Evolutionary conservation across 2,113 vertebrate species (phyloP), one percentile per base, ranked within the genome.

Genomic region (Addax nasomaculatus): DNA sequence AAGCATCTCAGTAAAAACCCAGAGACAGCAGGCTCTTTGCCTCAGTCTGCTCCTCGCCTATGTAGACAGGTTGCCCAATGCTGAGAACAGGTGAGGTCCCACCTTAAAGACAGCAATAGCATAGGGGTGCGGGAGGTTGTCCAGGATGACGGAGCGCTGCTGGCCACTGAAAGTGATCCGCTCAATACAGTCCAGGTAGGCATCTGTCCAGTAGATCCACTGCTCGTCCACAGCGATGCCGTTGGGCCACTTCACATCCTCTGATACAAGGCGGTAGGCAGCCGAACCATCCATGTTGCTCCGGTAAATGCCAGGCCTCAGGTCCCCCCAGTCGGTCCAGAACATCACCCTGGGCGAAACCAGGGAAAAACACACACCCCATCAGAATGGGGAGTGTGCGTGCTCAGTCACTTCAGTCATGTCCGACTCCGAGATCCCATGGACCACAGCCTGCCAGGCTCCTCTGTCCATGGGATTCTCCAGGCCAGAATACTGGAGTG

Each of bases 171-270:
- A 99, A 85, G 99, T 99, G 0, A 99, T 98, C 83, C 99, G 99
- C 98, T 99, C 99, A 0, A 99, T 99, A 95, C 99, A 99, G 98
- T 99, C 99, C 97, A 99, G 99, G 76, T 99, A 99, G 60, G 99
- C 99, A 29, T 99, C 99, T 0, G 99, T 99, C 99, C 99, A 99
- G 98, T 99, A 99, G 95, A 99, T 99, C 99, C 99, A 99, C 64
- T 80, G 99, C 13, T 99, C 99, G 0, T 99, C 99, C 19, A 99
- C 99, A 0, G 99, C 98, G 93, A 99, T 99, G 45, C 99, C 99
- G 0, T 99, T 99, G 6, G 99, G 99, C 99, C 99, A 99, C 89
- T 99, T 99, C 90, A 99, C 99, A 0, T 99, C 99, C 92, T 99
- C 99, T 0, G 99, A 99, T 67, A 99, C 99, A 0, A 99, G 99